Base-by-base conservation (phyloP, 1,140 invertebrate species). In the Paramacrobiotus metropolitanus region DNA sequence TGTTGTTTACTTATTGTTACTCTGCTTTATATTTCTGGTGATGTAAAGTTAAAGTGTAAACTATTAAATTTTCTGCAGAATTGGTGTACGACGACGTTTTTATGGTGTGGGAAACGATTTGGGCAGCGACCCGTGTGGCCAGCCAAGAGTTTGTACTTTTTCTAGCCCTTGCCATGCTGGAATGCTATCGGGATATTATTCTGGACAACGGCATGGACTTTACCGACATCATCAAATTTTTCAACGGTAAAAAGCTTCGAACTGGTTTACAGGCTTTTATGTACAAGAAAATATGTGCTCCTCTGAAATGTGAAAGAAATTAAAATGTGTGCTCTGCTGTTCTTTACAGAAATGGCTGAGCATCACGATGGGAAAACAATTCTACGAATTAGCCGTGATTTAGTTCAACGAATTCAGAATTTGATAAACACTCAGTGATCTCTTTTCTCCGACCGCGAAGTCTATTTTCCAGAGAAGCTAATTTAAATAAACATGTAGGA, bases 141-240 rank as follows among this genome's bases (percentile, higher is more conserved):
- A 88, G 87, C 0, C 77, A 79, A 30, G 83, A 92, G 73, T 94
- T 94, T 78, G 86, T 89, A 45, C 74, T 95, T 24, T 95, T 95
- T 74, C 80, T 95, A 64, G 90, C 89, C 0, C 77, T 95, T 34
- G 87, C 89, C 0, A 72, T 95, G 44, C 80, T 95, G 0, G 85
- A 91, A 73, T 86, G 85, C 63, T 95, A 95, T 72, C 73, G 90
- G 60, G 88, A 93, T 69, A 87, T 95, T 63, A 91, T 95, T 44
- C 75, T 95, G 31, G 84, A 86, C 62, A 93, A 94, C 74, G 81
- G 84, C 66, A 94, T 95, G 88, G 89, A 94, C 71, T 94, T 93
- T 71, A 94, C 90, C 0, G 91, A 95, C 73, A 90, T 94, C 66
- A 95, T 95, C 68, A 93, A 92, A 72, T 95, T 94, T 73, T 94